Evolutionary conservation across 2,888 invertebrate species (phyloP).

Genomic region (Octonoba sinensis): DNA sequence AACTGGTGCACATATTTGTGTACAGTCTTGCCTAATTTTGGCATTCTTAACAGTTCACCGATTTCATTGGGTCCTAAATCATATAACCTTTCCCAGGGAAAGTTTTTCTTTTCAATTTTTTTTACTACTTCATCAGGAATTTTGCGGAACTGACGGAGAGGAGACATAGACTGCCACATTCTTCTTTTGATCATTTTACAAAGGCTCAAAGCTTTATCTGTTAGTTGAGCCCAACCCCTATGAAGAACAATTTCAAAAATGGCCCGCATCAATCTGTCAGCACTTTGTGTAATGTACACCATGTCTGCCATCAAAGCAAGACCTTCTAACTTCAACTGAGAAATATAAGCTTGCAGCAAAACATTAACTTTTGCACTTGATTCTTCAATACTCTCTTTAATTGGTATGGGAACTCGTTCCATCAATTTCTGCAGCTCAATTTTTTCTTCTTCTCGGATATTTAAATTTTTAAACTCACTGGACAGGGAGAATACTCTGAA

Average conservation of each 20-base stretch:
- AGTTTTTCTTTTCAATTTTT: constrained; percentile 94
- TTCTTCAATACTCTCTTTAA: constrained; percentile 98
- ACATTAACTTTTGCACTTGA: constrained; percentile 97
- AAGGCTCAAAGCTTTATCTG: constrained; percentile 93
- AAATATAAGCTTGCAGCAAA: constrained; percentile 96
- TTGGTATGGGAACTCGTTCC: constrained; percentile 96
- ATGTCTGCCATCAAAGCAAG: constrained; percentile 99
- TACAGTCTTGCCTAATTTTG: constrained; percentile 93
- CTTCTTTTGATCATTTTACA: constrained; percentile 80
- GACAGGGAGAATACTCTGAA: constrained; percentile 98
- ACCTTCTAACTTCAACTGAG: constrained; percentile 96
- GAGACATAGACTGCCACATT: constrained; percentile 98
- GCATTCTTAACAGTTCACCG: constrained; percentile 91
- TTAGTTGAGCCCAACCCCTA: constrained; percentile 96
- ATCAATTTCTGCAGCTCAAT: constrained; percentile 95
- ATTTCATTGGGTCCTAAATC: constrained; percentile 98
- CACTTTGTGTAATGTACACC: constrained; percentile 99
- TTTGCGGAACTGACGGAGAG: constrained; percentile 94
- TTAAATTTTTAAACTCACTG: constrained; percentile 92
- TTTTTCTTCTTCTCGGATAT: constrained; percentile 93
- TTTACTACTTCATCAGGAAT: constrained; percentile 97
- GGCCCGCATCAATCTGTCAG: constrained; percentile 92
- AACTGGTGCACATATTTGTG: constrained; percentile 97
- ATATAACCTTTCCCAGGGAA: constrained; percentile 81
- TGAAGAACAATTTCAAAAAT: constrained; percentile 96